Percentiles rank a stretch among this genome's conserved stretches.
These are phyloP conservation scores for Argyrosomus regius DNA, from an alignment of 2,797 vertebrate species.

Conservation along the genomic window DNA sequence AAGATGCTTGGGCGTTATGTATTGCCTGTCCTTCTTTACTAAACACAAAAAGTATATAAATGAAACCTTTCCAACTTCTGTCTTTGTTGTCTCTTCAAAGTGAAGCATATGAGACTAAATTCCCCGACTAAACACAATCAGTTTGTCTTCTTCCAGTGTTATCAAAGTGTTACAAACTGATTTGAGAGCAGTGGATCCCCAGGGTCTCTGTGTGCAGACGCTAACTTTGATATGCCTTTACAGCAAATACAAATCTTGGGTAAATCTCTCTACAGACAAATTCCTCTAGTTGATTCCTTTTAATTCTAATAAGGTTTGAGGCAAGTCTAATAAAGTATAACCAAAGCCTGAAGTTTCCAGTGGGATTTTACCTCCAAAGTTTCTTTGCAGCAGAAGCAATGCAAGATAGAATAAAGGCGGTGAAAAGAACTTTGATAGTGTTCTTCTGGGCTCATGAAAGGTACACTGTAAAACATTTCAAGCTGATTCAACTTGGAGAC, in stretches of 20 bases:
- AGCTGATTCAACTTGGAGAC: constrained; percentile 33
- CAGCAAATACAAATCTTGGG: constrained; percentile 61
- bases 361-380: constrained; percentile 65
- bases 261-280: constrained; percentile 53
- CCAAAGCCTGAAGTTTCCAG: constrained; percentile 57
- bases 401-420: constrained; percentile 46
- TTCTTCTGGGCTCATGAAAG: constrained; percentile 53
- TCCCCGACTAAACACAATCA: constrained; percentile 42
- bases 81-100: constrained; percentile 37
- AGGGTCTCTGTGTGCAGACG: constrained; percentile 39
- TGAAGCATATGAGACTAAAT: constrained; percentile 25
- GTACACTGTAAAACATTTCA: constrained; percentile 34
- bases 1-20: no score
- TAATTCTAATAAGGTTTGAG: constrained; percentile 65
- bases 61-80: constrained; percentile 2
- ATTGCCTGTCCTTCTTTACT: background rate
- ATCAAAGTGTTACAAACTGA: constrained; percentile 68
- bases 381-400: constrained; percentile 36
- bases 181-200: constrained; percentile 64
- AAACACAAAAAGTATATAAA: constrained; percentile 5
- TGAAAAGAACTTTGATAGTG: constrained; percentile 51
- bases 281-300: constrained; percentile 61
- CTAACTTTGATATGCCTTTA: constrained; percentile 73
- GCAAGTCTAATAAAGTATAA: constrained; percentile 64
- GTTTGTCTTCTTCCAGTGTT: constrained; percentile 47